Percentiles rank a stretch among this genome's conserved stretches.
Conservation (phyloP, 2,113 vertebrate species). For the Gallinago undulata region DNA sequence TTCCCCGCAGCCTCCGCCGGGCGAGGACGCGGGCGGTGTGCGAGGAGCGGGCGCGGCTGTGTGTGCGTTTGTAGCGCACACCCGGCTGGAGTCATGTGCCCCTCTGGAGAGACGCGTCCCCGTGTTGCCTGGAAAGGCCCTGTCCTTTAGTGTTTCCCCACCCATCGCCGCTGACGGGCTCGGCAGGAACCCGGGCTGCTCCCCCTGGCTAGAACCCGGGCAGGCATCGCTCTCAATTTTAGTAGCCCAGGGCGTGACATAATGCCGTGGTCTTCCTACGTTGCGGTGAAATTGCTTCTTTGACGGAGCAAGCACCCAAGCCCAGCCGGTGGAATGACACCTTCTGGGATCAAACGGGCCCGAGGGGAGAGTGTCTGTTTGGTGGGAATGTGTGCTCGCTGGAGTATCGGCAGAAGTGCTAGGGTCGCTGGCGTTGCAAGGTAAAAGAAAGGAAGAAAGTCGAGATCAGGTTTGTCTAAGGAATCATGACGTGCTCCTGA, state of each 20-base stretch:
- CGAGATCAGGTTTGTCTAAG: accelerated
- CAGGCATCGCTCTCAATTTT: background rate
- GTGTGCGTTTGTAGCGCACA: background rate
- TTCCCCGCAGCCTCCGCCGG: background rate
- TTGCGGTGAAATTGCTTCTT: background rate
- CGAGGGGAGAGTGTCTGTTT: background rate
- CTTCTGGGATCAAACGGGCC: background rate
- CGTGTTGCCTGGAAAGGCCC: background rate
- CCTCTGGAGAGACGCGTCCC: background rate
- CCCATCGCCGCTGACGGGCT: background rate
- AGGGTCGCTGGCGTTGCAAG: background rate
- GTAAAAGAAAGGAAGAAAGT: background rate
- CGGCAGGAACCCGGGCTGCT: background rate
- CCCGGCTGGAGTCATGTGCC: background rate
- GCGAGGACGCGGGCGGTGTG: background rate
- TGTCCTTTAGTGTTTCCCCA: background rate
- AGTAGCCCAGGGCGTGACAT: background rate
- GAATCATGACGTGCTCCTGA: background rate
- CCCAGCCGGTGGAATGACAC: accelerated
- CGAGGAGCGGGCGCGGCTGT: background rate
- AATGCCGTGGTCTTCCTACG: background rate
- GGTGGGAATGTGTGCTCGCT: background rate
- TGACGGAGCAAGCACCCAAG: background rate
- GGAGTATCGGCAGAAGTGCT: background rate
- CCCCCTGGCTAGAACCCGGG: background rate